Evolutionary conservation across 2,888 invertebrate species (phyloP).

Genomic region (Scelioninae gen. 2): DNA sequence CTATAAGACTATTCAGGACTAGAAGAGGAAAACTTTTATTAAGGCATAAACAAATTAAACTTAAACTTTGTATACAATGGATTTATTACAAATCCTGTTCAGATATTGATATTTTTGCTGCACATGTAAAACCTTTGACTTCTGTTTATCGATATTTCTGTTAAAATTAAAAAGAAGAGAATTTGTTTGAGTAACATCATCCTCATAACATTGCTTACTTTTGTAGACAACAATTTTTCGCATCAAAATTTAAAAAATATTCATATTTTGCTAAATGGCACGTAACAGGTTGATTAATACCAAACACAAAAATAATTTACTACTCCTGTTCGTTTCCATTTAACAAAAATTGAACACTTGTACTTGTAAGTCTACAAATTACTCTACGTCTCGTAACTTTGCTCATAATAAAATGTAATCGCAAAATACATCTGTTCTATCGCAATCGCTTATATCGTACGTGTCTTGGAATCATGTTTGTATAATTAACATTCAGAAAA

Average conservation of each 20-base stretch:
- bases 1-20: no score
- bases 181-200: constrained; percentile 18
- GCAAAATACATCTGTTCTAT: constrained; percentile 56
- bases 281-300: constrained; percentile 28
- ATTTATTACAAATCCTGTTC: constrained; percentile 52
- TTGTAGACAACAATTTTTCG: constrained; percentile 32
- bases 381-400: constrained; percentile 36
- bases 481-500: constrained; percentile 35
- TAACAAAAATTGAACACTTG: constrained; percentile 37
- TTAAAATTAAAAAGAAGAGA: constrained; percentile 22
- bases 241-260: constrained; percentile 8
- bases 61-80: constrained; percentile 43
- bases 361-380: constrained; percentile 28
- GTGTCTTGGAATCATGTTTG: constrained; percentile 16
- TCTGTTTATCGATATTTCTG: constrained; percentile 29
- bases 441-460: constrained; percentile 33
- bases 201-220: constrained; percentile 26
- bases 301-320: constrained; percentile 38
- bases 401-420: constrained; percentile 49
- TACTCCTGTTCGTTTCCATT: constrained; percentile 23
- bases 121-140: constrained; percentile 32
- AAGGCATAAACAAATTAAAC: not conserved
- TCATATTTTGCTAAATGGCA: constrained; percentile 28
- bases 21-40: no score
- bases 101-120: constrained; percentile 41